These are phyloP conservation scores for Lophius piscatorius DNA, from an alignment of 2,113 vertebrate genomes.

Conservation along the genomic window DNA sequence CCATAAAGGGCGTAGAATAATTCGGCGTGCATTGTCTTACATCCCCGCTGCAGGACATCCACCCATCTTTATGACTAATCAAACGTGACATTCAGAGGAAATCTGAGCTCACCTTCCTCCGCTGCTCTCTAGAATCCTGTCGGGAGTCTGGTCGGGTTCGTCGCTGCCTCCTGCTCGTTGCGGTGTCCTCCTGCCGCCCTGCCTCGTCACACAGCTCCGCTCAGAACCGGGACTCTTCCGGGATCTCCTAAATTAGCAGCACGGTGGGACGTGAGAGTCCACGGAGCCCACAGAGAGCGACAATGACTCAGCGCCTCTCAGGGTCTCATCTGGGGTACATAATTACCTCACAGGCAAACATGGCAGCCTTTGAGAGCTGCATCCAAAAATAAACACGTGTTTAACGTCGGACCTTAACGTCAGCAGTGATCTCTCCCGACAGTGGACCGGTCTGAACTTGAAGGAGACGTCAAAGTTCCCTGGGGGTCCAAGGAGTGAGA, in stretches of 20 bases:
- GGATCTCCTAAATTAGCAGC: conserved; percentile 91
- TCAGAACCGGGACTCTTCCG: conserved; percentile 83
- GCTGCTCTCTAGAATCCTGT: conserved; percentile 30
- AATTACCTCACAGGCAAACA: conserved; percentile 38
- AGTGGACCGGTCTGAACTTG: neutral
- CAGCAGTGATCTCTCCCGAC: conserved; percentile 3
- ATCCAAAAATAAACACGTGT: conserved; percentile 63
- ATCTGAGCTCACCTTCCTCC: conserved; percentile 46
- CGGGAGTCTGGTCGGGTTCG: conserved; percentile 23
- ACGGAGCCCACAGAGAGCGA: conserved; percentile 20
- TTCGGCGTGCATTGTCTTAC: too few relatives aligned
- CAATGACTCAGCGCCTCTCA: conserved; percentile 48
- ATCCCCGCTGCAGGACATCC: neutral
- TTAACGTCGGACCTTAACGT: conserved; percentile 2
- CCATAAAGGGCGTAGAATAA: too few relatives aligned
- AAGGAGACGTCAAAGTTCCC: neutral
- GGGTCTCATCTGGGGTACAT: conserved; percentile 13
- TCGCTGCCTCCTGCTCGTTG: conserved; percentile 35
- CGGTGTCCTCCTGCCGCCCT: conserved; percentile 50
- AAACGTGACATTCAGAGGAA: conserved; percentile 14
- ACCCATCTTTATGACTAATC: neutral
- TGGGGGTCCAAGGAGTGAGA: neutral
- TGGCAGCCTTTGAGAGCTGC: conserved; percentile 31
- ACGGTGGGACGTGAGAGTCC: conserved; percentile 71
- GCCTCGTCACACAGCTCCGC: conserved; percentile 77